Evolutionary conservation across 1,140 invertebrate species (phyloP).

Genomic region (Caerostris darwini): DNA sequence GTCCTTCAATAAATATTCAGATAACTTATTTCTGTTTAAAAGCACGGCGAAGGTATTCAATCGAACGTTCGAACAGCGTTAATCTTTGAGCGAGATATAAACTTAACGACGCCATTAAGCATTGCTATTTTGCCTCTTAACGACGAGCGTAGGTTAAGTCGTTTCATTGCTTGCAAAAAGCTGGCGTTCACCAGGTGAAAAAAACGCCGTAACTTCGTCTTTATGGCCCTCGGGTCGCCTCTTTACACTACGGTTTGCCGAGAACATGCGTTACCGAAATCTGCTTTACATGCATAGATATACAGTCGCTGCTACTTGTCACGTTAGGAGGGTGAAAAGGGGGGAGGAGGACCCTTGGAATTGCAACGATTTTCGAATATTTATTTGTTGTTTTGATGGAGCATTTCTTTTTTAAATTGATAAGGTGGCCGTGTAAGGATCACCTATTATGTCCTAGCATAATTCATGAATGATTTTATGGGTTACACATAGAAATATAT

Average conservation of each 20-base stretch:
- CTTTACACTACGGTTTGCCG: slow-evolving; percentile 46
- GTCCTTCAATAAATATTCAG: slow-evolving; percentile 58
- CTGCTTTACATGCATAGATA: slow-evolving; percentile 68
- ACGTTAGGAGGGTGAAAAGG: slow-evolving; percentile 38
- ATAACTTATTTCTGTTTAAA: slow-evolving; percentile 44
- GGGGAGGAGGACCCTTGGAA: background rate
- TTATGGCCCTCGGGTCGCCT: slow-evolving; percentile 59
- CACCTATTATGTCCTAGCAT: slow-evolving; percentile 17
- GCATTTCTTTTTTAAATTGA: slow-evolving; percentile 18
- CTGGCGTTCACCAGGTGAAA: slow-evolving; percentile 24
- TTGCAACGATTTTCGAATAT: slow-evolving; percentile 56
- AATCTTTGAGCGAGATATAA: slow-evolving; percentile 63
- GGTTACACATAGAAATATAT: too few species aligned
- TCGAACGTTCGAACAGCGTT: slow-evolving; percentile 60
- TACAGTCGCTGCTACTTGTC: slow-evolving; percentile 49
- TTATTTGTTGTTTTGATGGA: slow-evolving; percentile 57
- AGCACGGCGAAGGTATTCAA: slow-evolving; percentile 58
- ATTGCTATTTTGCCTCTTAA: slow-evolving; percentile 70
- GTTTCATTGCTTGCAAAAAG: slow-evolving; percentile 51
- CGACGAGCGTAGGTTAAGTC: slow-evolving; percentile 59
- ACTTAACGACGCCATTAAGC: slow-evolving; percentile 70
- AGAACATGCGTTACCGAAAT: slow-evolving; percentile 48
- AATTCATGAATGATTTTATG: slow-evolving; percentile 44
- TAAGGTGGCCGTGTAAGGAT: slow-evolving; percentile 17
- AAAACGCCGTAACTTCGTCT: slow-evolving; percentile 46